Base-by-base conservation (phyloP, 2,113 vertebrate species). In the Oxyruncus cristatus region DNA sequence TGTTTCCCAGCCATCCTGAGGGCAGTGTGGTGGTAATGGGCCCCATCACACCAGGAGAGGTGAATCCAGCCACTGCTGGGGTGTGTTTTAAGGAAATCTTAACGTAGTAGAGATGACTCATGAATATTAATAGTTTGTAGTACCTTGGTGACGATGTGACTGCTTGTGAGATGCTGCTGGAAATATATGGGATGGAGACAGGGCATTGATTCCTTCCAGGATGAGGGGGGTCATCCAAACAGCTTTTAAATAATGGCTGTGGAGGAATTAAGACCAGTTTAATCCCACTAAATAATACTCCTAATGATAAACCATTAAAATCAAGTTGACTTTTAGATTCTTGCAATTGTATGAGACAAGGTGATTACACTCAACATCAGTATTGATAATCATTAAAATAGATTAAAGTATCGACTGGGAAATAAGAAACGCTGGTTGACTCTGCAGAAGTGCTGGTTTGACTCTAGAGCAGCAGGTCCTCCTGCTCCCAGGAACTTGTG, bases 251-350 rank as follows among this genome's bases (percentile, higher is more conserved):
- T 84, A 41, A 91, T 52, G 73, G 17, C 47, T 81, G 62, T 1
- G 0, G 52, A 50, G 37, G 73, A 93, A 65, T 93, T 89, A 89
- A 95, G 65, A 95, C 77, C 87, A 75, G 49, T 91, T 96, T 95
- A 96, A 95, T 95, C 80, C 4, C 1, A 74, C 76, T 92, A 94
- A 95, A 93, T 92, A 95, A 95, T 91, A 68, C 61, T n/a, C 53
- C 83, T 91, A 95, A 95, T 67, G 65, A 95, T 84, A 88, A 95
- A 94, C 65, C 77, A 72, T 89, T 96, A 95, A 93, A 96, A 95
- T 85, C 77, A 56, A 89, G 84, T 81, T 72, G 89, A 53, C 85
- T 92, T 94, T 91, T 65, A 68, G 77, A 76, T 95, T 84, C 65
- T 8, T 58, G 77, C 93, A 89, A 91, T 96, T 95, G 80, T 91